Evolutionary conservation across 2,113 vertebrate species (phyloP).

Genomic region (Thomomys bottae): DNA sequence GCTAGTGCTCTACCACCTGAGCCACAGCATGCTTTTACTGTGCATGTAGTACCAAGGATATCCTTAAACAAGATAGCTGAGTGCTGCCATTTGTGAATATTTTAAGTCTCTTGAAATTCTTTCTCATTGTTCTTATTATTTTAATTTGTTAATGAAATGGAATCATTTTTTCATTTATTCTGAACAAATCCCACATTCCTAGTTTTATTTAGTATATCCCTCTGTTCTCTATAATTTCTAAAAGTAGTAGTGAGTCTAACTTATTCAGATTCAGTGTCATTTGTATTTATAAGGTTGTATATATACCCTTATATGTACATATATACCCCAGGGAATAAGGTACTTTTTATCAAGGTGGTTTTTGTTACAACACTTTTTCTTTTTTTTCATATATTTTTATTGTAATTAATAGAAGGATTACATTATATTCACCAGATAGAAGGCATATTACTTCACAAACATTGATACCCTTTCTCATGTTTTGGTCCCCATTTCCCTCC

Average conservation of each 20-base stretch:
- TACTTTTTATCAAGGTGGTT: background rate
- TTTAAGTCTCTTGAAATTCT: constrained; percentile 40
- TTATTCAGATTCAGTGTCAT: background rate
- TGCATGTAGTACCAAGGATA: too few relatives aligned
- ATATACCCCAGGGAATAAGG: background rate
- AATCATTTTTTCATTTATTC: constrained; percentile 13
- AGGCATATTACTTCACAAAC: too few relatives aligned
- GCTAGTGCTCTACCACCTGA: too few relatives aligned
- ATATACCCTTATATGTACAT: too few relatives aligned
- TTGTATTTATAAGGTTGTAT: background rate
- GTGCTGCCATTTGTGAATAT: background rate
- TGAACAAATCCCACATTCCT: background rate
- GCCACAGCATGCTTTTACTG: too few relatives aligned
- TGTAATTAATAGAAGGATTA: too few relatives aligned
- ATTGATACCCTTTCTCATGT: too few relatives aligned
- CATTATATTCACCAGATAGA: too few relatives aligned
- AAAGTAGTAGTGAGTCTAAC: background rate
- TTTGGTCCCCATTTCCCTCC: too few relatives aligned
- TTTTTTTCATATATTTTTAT: too few relatives aligned
- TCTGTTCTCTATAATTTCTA: constrained; percentile 5
- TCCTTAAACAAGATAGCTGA: background rate
- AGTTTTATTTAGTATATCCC: background rate
- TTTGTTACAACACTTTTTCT: background rate
- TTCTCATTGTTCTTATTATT: constrained; percentile 14
- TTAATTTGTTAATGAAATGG: constrained; percentile 18